phyloP scores from a whole-genome alignment of 2,797 vertebrate genomes.

The Gorsachius magnificus region DNA sequence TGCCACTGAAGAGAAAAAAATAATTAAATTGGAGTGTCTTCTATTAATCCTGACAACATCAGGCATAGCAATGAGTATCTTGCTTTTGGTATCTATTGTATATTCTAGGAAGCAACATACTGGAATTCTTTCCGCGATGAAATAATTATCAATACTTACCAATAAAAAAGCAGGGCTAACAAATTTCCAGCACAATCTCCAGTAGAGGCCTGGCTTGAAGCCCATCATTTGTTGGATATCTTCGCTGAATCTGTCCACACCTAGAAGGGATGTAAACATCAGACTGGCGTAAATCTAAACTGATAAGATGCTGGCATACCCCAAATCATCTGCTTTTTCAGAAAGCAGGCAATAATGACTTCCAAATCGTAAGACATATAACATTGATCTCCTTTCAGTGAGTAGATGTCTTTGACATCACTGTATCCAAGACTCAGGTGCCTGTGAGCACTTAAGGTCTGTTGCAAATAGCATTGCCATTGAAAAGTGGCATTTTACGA shows the following conservation, averaged over 20 bases:
- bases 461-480: neutral
- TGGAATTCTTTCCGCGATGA: neutral
- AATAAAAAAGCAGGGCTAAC: conserved; percentile 94
- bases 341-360: neutral
- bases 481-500: neutral
- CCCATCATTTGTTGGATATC: conserved; percentile 98
- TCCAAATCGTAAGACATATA: neutral
- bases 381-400: neutral
- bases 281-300: neutral
- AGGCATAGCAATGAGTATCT: neutral
- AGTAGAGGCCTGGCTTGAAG: conserved; percentile 97
- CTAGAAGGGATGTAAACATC: conserved; percentile 66
- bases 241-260: conserved; percentile 97
- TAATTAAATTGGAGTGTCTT: neutral
- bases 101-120: neutral
- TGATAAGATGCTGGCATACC: neutral
- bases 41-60: neutral
- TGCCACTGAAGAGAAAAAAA: neutral
- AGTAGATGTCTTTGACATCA: neutral
- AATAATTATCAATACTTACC: conserved; percentile 75
- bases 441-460: neutral
- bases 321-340: neutral
- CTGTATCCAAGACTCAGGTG: neutral
- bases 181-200: conserved; percentile 99
- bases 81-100: neutral